Conservation (phyloP, 2,888 invertebrate species). For the Amblyteles armatorius region DNA sequence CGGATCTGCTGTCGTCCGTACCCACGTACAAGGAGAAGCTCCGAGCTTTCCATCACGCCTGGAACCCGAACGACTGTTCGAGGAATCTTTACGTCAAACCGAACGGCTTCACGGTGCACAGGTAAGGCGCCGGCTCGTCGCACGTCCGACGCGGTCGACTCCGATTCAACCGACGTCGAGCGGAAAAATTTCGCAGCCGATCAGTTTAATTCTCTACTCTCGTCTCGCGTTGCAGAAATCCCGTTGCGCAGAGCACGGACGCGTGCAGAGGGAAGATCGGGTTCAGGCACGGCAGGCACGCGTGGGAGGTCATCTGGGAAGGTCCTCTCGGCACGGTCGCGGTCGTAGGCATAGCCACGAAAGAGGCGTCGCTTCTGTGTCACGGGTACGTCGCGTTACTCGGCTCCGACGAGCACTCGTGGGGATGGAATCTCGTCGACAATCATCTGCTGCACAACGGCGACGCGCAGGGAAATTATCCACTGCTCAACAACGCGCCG, state of each 20-base stretch:
- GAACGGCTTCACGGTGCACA: slow-evolving; percentile 98
- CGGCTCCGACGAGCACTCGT: slow-evolving; percentile 98
- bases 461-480: slow-evolving; percentile 97
- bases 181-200: not conserved
- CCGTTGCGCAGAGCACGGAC: slow-evolving; percentile 99
- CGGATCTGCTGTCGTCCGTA: slow-evolving; percentile 95
- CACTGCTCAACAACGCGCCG: slow-evolving; percentile 97
- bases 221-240: slow-evolving; percentile 88
- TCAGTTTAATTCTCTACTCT: not conserved
- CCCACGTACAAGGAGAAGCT: slow-evolving; percentile 97
- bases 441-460: slow-evolving; percentile 98
- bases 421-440: slow-evolving; percentile 99
- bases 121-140: slow-evolving; percentile 83
- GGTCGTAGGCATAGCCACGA: slow-evolving; percentile 97
- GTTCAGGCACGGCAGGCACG: slow-evolving; percentile 96
- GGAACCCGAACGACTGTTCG: slow-evolving; percentile 99
- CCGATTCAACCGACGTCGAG: not conserved
- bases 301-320: slow-evolving; percentile 99
- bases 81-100: slow-evolving; percentile 98
- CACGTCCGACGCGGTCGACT: not conserved
- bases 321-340: slow-evolving; percentile 99
- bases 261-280: slow-evolving; percentile 96
- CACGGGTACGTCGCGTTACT: slow-evolving; percentile 98
- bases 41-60: slow-evolving; percentile 96
- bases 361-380: slow-evolving; percentile 96